Percentiles rank a stretch among this genome's conserved stretches.
Conservation (phyloP, 2,113 vertebrate genomes). For the Ovis aries region ARS-UI_Ramb_v3.0 NC_056066.1:65991501-65992000, state of each 20-base stretch:
- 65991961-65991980: neutral
- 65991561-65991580: constrained; percentile 91
- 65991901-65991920: neutral
- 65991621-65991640: neutral
- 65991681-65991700: neutral
- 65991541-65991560: constrained; percentile 95
- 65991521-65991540: constrained; percentile 92
- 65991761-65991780: neutral
- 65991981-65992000: neutral
- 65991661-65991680: neutral
- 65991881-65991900: neutral
- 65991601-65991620: constrained; percentile 78
- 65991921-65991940: neutral
- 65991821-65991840: neutral
- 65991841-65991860: neutral
- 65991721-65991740: neutral
- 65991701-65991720: neutral
- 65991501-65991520: constrained; percentile 86
- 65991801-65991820: neutral
- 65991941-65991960: neutral
- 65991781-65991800: neutral
- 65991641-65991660: neutral
- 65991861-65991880: neutral
- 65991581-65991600: constrained; percentile 93
- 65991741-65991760: neutral